Percentiles rank a stretch among this genome's conserved stretches.
phyloP scores from a whole-genome alignment of 2,888 invertebrate species.

The Liodrosophila aerea region DNA sequence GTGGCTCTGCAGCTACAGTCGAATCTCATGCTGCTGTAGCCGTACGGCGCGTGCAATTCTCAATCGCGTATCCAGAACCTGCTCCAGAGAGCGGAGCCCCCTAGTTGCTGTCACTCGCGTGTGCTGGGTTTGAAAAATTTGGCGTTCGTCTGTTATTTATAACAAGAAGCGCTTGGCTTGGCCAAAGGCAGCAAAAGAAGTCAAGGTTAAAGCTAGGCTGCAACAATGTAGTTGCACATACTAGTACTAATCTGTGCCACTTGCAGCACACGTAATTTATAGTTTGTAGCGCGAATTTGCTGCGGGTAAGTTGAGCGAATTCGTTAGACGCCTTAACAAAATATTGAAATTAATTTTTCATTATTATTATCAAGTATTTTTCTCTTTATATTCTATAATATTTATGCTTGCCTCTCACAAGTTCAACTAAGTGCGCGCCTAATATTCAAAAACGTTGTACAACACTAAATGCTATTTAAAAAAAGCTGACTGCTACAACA shows the following conservation, averaged over 20 bases:
- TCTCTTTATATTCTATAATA: no score
- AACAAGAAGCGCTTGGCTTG: conserved; percentile 47
- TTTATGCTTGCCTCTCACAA: no score
- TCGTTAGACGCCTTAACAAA: neutral
- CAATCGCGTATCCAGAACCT: no score
- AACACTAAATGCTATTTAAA: conserved; percentile 24
- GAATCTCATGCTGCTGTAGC: conserved; percentile 22
- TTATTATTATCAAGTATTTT: no score
- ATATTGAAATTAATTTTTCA: no score
- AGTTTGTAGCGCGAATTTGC: conserved; percentile 41
- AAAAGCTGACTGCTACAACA: conserved; percentile 30
- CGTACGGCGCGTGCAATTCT: neutral
- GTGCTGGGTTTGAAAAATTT: conserved; percentile 70
- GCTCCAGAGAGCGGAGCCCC: neutral
- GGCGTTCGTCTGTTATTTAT: conserved; percentile 62
- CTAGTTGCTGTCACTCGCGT: conserved; percentile 49
- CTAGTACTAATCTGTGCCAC: neutral
- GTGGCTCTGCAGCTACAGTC: conserved; percentile 5
- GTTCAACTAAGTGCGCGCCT: conserved; percentile 5
- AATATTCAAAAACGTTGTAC: neutral
- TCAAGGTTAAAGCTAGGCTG: conserved; percentile 54
- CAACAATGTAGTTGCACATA: conserved; percentile 31
- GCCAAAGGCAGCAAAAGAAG: conserved; percentile 39
- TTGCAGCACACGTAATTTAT: no score
- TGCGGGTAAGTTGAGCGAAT: conserved; percentile 23